phyloP scores from a whole-genome alignment of 1,140 invertebrate species.

The Lerema accius region DNA sequence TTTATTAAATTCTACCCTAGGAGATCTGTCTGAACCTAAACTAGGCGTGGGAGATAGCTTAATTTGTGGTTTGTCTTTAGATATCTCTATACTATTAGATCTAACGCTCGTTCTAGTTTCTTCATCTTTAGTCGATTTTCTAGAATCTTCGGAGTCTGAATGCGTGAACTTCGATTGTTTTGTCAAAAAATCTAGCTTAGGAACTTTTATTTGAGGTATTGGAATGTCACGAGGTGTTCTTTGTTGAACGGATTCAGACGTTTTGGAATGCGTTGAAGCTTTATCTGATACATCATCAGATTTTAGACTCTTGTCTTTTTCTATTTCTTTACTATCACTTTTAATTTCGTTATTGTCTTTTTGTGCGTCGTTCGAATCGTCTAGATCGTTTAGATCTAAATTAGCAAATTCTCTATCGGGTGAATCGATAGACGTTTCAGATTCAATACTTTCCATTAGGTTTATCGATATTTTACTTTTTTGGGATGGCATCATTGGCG shows the following conservation, averaged over 20 bases:
- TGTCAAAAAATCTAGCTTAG: constrained; percentile 63
- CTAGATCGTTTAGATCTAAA: constrained; percentile 70
- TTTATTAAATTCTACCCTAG: constrained; percentile 64
- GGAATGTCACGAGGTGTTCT: constrained; percentile 52
- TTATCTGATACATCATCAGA: constrained; percentile 50
- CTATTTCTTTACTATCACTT: constrained; percentile 41
- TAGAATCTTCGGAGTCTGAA: constrained; percentile 68
- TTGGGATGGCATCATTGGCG: constrained; percentile 68
- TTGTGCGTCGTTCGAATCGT: constrained; percentile 53
- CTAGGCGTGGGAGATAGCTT: constrained; percentile 64
- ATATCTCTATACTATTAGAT: constrained; percentile 62
- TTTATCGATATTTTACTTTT: constrained; percentile 82
- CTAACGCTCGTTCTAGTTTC: constrained; percentile 55
- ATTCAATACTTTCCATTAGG: constrained; percentile 81
- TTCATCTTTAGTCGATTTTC: constrained; percentile 53
- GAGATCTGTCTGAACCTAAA: constrained; percentile 61
- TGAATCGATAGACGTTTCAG: constrained; percentile 79
- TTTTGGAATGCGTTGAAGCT: constrained; percentile 49
- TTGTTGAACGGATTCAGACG: constrained; percentile 45
- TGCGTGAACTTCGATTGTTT: constrained; percentile 51
- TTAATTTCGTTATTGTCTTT: constrained; percentile 43
- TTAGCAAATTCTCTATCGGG: constrained; percentile 77
- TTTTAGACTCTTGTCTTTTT: constrained; percentile 44
- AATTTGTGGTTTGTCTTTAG: constrained; percentile 55
- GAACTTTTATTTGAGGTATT: constrained; percentile 75